Percentiles rank a stretch among this genome's conserved stretches.
Evolutionary conservation across 2,113 vertebrate species (phyloP).

Genomic region (Lepidiolamprologus cunningtoni): DNA sequence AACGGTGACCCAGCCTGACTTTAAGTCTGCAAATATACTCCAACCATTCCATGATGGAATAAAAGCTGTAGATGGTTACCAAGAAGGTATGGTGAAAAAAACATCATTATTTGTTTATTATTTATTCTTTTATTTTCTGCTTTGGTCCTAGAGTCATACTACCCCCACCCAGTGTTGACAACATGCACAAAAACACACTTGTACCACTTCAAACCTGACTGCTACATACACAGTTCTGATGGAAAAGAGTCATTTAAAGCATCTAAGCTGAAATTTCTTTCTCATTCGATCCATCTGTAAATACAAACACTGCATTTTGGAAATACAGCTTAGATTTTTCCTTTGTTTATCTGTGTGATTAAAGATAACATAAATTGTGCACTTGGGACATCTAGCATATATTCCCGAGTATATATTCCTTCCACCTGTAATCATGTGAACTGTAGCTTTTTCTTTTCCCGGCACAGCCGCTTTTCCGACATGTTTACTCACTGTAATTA

Average conservation of each 20-base stretch:
- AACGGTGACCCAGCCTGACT: background rate
- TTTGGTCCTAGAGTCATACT: background rate
- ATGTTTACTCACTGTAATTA: constrained; percentile 35
- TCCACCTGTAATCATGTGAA: constrained; percentile 18
- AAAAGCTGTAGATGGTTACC: background rate
- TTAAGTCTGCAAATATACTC: background rate
- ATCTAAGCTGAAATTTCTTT: background rate
- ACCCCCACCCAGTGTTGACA: background rate
- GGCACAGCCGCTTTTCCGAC: background rate
- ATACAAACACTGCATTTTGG: background rate
- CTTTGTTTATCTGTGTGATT: background rate
- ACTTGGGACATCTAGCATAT: background rate
- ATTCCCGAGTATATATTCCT: constrained; percentile 2
- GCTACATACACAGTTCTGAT: background rate
- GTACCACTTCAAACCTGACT: background rate
- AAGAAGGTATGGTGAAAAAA: background rate
- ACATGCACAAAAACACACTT: background rate
- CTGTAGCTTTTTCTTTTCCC: background rate
- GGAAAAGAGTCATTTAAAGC: background rate
- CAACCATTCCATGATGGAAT: background rate
- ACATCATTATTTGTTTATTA: background rate
- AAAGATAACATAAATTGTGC: background rate
- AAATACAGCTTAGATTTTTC: background rate
- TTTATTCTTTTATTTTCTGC: background rate
- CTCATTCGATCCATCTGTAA: background rate